Conservation (phyloP, 2,888 invertebrate genomes). For the Stenodera caucasica region DNA sequence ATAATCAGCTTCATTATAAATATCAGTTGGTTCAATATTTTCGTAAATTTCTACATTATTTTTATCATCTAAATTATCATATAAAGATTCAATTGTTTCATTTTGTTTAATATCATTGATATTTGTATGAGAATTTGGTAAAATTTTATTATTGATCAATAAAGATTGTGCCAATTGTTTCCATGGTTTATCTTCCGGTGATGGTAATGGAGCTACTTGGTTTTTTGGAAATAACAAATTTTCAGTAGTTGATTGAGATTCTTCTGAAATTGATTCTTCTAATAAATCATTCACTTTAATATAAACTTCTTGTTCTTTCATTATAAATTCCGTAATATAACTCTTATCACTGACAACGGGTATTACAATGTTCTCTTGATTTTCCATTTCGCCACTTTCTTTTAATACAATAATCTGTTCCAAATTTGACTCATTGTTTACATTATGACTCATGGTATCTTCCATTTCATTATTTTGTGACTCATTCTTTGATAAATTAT, state of each 20-base stretch:
- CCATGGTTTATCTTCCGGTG: slow-evolving; percentile 55
- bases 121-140: slow-evolving; percentile 21
- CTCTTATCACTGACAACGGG: neutral
- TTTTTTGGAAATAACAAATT: slow-evolving; percentile 17
- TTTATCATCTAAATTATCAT: slow-evolving; percentile 17
- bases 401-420: neutral
- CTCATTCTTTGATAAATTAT: slow-evolving; percentile 23
- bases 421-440: slow-evolving; percentile 11
- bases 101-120: slow-evolving; percentile 14
- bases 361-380: neutral
- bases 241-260: slow-evolving; percentile 22
- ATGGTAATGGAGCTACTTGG: slow-evolving; percentile 51
- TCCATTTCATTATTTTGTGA: slow-evolving; percentile 11
- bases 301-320: neutral
- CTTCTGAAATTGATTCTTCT: slow-evolving; percentile 12
- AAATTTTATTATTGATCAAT: slow-evolving; percentile 37
- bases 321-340: slow-evolving; percentile 6
- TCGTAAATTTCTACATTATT: slow-evolving; percentile 18
- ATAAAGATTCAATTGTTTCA: neutral
- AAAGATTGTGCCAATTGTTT: slow-evolving; percentile 47
- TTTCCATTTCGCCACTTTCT: neutral
- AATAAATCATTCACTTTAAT: neutral
- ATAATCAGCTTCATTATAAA: slow-evolving; percentile 43
- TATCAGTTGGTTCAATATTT: slow-evolving; percentile 25
- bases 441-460: slow-evolving; percentile 17